Conservation (phyloP, 2,797 vertebrate species). For the Acanthurus tractus region DNA sequence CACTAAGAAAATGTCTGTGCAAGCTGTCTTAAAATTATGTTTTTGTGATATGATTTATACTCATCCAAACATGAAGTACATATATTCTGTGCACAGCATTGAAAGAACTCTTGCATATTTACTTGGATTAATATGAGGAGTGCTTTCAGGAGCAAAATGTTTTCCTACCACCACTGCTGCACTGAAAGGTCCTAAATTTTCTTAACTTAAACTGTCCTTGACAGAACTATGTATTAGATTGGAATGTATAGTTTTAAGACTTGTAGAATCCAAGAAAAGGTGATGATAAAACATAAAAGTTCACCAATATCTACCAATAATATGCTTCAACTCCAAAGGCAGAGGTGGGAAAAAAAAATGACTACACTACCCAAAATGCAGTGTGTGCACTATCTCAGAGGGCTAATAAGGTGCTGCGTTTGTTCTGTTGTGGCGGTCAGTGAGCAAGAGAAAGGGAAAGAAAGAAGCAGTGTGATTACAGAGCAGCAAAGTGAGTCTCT, state of each 20-base stretch:
- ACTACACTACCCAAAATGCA: conserved; percentile 62
- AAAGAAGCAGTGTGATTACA: conserved; percentile 71
- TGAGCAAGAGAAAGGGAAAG: conserved; percentile 55
- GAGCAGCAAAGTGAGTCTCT: conserved; percentile 67
- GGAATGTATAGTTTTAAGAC: neutral
- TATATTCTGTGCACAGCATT: neutral
- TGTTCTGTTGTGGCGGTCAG: conserved; percentile 50
- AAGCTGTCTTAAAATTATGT: neutral
- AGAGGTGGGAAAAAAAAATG: neutral
- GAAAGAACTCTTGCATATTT: neutral
- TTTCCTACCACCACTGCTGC: neutral
- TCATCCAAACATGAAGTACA: neutral
- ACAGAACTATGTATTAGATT: neutral
- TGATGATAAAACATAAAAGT: conserved; percentile 7
- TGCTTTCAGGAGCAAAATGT: neutral
- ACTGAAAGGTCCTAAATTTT: neutral
- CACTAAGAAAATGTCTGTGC: neutral
- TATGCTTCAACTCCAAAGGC: conserved; percentile 3
- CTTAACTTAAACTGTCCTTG: neutral
- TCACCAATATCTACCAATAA: neutral
- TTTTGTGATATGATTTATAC: conserved; percentile 5
- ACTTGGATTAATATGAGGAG: conserved; percentile 2
- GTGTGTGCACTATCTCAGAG: conserved; percentile 35
- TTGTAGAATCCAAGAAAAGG: neutral
- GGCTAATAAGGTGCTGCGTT: conserved; percentile 58